Evolutionary conservation across 2,113 vertebrate genomes (phyloP), one percentile per base, ranked within the genome.

Genomic region (Mus pahari): DNA sequence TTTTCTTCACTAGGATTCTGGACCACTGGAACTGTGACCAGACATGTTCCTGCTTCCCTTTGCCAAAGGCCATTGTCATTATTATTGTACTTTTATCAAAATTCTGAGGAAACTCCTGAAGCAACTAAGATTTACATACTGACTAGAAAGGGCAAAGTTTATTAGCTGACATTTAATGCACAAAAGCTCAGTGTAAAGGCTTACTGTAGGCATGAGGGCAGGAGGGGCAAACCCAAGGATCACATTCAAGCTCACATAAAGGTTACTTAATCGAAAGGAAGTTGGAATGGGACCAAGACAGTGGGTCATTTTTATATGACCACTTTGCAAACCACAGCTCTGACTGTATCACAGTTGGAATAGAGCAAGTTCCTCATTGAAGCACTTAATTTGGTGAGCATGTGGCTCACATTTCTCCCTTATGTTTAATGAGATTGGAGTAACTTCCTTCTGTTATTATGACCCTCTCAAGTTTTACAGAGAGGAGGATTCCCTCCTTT

Each of bases 201-300:
- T 10, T 31, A 28, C 13, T 28, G 42, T 3, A 4, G 39, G 10
- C 58, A 16, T 11, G 33, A n/a, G 42, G 16, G 1, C 1, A 0
- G 31, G 39, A 33, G 20, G 50, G 8, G 39, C 11, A 3, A 3
- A 26, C 22, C 22, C 4, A 50, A 36, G 20, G 74, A 45, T 14
- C 1, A 5, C 0, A 3, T 11, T 39, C 16, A 17, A 20, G 5
- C 17, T 10, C 0, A 31, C 1, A n/a, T 31, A 31, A 33, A 1
- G 0, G 36, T 3, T 45, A 22, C 36, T 64, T 33, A n/a, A 4
- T 2, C 7, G 1, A 39, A 60, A 5, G 0, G 8, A 58, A 58
- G 31, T 22, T 39, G 2, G n/a, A 4, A 28, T 1, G 22, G 1
- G 1, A 33, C 0, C 7, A n/a, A 16, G 16, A 31, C 0, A 14